A percentile compares a stretch with the other conserved stretches of the same genome.
Conservation (phyloP, 2,113 vertebrate genomes). For the Marcusenius ussheri region DNA sequence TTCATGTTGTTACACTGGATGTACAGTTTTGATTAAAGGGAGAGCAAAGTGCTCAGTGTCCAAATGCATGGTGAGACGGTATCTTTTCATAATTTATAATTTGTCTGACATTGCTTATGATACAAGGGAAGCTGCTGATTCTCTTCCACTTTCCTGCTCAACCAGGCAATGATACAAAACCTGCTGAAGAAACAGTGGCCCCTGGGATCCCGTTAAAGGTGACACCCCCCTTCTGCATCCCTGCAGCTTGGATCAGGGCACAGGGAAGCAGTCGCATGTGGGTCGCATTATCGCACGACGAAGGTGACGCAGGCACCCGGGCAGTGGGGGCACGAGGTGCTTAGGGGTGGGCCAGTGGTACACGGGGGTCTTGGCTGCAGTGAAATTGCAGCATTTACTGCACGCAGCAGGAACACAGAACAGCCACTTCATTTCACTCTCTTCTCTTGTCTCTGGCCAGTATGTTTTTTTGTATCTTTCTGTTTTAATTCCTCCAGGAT, state of each 20-base stretch:
- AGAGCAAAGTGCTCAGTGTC: background rate
- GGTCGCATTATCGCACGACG: constrained; percentile 21
- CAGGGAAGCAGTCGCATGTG: constrained; percentile 23
- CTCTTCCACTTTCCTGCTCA: background rate
- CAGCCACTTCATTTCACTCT: background rate
- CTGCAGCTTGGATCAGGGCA: constrained; percentile 23
- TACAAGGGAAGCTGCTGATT: background rate
- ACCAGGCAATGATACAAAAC: background rate
- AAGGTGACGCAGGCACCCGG: constrained; percentile 16
- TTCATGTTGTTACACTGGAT: background rate
- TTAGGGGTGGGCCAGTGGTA: background rate
- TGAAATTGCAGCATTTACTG: background rate
- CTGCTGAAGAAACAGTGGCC: background rate
- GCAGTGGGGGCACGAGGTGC: background rate
- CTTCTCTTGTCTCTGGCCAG: background rate
- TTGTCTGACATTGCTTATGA: background rate
- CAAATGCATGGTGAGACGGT: background rate
- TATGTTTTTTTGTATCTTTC: background rate
- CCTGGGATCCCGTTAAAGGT: background rate
- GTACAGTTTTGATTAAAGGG: background rate
- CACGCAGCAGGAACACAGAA: background rate
- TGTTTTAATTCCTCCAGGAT: background rate
- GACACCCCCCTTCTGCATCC: background rate
- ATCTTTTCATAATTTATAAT: background rate
- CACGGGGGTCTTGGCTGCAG: background rate